Conservation (phyloP, 2,797 vertebrate genomes). For the Crenichthys baileyi region DNA sequence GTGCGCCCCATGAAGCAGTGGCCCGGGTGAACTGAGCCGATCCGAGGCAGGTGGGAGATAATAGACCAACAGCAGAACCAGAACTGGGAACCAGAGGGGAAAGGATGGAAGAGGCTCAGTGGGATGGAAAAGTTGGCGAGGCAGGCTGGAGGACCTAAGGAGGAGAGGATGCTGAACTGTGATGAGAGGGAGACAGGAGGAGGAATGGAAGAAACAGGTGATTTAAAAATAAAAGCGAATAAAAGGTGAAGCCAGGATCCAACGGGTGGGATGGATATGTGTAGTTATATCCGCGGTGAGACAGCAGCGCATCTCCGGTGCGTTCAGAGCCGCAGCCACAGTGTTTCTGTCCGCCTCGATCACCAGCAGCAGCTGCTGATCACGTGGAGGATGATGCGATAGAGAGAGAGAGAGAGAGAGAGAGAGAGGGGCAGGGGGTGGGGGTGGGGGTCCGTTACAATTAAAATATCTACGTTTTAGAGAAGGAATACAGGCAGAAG, state of each 20-base stretch:
- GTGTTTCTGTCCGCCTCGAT: conserved; percentile 38
- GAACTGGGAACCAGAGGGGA: background rate
- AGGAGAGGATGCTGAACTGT: conserved; percentile 61
- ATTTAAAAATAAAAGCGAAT: conserved; percentile 1
- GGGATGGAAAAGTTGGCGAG: conserved; percentile 73
- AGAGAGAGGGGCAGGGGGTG: conserved; percentile 9
- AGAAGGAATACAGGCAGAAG: conserved; percentile 8
- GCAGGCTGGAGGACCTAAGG: conserved; percentile 39
- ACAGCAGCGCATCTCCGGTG: conserved; percentile 56
- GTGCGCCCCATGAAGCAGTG: conserved; percentile 81
- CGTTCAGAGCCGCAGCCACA: conserved; percentile 63
- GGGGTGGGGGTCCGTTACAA: conserved; percentile 43
- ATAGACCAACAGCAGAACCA: conserved; percentile 26
- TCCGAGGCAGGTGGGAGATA: conserved; percentile 46
- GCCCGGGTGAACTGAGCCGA: conserved; percentile 59
- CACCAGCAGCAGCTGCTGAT: conserved; percentile 75
- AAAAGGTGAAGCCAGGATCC: conserved; percentile 65
- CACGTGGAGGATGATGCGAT: conserved; percentile 72
- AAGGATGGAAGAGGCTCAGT: conserved; percentile 58
- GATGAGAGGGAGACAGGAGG: conserved; percentile 33
- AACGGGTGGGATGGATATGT: conserved; percentile 40
- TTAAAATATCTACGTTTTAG: conserved; percentile 77
- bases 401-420: conserved; percentile 22
- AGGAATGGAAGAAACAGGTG: conserved; percentile 28
- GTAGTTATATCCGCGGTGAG: conserved; percentile 74